Percentiles rank a stretch among this genome's conserved stretches.
Conservation (phyloP, 2,113 vertebrate species). For the Apteryx mantelli region DNA sequence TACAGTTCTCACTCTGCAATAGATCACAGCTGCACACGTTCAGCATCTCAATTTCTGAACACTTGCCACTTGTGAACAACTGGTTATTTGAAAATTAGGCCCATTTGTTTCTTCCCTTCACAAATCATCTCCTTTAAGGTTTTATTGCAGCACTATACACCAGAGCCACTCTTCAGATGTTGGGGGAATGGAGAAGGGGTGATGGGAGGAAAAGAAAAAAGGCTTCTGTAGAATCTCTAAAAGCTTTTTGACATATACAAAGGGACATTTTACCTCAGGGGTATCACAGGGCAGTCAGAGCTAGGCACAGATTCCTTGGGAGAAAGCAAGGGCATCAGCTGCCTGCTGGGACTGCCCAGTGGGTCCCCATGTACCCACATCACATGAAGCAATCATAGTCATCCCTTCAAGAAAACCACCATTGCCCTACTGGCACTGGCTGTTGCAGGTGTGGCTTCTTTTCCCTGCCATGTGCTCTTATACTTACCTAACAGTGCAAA, state of each 20-base stretch:
- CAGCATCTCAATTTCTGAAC: conserved; percentile 45
- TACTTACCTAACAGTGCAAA: not conserved
- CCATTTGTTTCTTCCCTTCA: not conserved
- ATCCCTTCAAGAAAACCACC: not conserved
- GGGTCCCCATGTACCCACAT: accelerated
- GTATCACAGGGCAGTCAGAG: not conserved
- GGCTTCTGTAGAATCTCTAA: not conserved
- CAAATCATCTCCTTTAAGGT: not conserved
- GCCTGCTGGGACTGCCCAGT: not conserved
- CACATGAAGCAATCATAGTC: not conserved
- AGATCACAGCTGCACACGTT: conserved; percentile 39
- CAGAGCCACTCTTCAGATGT: not conserved
- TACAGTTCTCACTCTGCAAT: conserved; percentile 1
- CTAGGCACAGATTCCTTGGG: not conserved
- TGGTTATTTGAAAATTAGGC: conserved; percentile 40
- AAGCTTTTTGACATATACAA: not conserved
- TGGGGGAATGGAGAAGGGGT: not conserved
- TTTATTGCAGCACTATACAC: not conserved
- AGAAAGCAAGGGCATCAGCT: not conserved
- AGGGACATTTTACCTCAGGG: not conserved
- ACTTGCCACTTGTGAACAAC: not conserved
- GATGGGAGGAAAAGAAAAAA: not conserved
- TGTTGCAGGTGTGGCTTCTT: not conserved
- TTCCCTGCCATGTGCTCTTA: not conserved
- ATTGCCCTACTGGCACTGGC: not conserved